Conservation (phyloP, 2,888 invertebrate species). For the Ariolimax columbianus region DNA sequence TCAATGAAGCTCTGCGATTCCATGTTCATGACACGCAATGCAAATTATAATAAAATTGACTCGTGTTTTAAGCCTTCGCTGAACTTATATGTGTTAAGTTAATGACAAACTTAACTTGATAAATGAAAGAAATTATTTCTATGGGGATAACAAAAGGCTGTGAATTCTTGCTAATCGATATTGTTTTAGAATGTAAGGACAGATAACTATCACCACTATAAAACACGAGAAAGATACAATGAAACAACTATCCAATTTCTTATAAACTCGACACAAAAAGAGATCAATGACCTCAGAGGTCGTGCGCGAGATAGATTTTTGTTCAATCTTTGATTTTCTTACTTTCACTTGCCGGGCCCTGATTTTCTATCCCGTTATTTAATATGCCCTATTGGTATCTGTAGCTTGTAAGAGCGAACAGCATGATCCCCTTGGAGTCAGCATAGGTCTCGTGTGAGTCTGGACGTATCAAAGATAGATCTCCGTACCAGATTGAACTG, state of each 20-base stretch:
- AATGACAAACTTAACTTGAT: not conserved
- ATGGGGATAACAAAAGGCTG: no score
- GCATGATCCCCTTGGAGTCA: not conserved
- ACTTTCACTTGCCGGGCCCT: not conserved
- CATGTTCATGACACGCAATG: not conserved
- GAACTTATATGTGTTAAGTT: not conserved
- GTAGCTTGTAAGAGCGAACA: not conserved
- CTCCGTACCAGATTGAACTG: not conserved
- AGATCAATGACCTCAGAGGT: not conserved
- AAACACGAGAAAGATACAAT: no score
- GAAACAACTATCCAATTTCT: no score
- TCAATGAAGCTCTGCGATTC: slow-evolving; percentile 11
- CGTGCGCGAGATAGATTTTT: not conserved
- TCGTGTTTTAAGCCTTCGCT: not conserved
- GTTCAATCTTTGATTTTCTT: not conserved
- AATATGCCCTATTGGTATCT: not conserved
- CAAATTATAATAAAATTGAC: not conserved
- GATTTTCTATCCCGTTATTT: not conserved
- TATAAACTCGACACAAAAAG: not conserved
- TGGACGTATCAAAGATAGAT: not conserved
- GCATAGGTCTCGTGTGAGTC: not conserved
- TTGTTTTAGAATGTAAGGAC: no score
- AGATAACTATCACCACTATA: not conserved
- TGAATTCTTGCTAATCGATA: no score
- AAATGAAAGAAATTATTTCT: not conserved